These are phyloP conservation scores for Scomberomorus guttatus DNA, from an alignment of 2,797 vertebrate species.

Conservation along the genomic window DNA sequence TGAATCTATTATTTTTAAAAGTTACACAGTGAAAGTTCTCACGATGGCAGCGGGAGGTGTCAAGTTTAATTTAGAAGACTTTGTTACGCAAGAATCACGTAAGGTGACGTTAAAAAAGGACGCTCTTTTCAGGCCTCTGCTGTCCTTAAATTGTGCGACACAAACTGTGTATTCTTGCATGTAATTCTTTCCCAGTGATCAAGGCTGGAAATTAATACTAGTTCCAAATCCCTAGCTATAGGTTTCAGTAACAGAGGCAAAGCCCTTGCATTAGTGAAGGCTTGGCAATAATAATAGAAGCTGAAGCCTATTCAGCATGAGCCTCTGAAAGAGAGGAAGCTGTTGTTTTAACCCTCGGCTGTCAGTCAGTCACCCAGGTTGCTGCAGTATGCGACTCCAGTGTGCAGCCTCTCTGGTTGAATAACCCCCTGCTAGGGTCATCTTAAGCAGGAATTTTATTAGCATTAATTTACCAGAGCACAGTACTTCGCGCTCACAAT, in stretches of 20 bases:
- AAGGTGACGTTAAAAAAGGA: background rate
- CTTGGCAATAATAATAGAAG: slow-evolving; percentile 45
- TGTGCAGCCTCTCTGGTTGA: slow-evolving; percentile 61
- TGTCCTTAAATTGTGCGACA: background rate
- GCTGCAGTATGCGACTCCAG: slow-evolving; percentile 45
- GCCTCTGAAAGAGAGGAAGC: slow-evolving; percentile 65
- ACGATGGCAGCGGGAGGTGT: slow-evolving; percentile 6
- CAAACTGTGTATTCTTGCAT: background rate
- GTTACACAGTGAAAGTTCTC: slow-evolving; percentile 12
- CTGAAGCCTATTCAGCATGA: slow-evolving; percentile 39
- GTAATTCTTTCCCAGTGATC: background rate
- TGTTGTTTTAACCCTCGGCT: slow-evolving; percentile 71
- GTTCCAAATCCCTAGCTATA: slow-evolving; percentile 8
- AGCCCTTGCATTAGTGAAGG: slow-evolving; percentile 17
- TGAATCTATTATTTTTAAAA: slow-evolving; percentile 39
- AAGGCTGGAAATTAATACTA: background rate
- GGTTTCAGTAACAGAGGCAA: slow-evolving; percentile 36
- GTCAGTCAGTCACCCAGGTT: slow-evolving; percentile 59
- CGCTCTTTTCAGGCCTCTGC: accelerated
- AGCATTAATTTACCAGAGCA: slow-evolving; percentile 66
- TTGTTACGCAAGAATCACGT: background rate
- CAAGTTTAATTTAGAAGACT: slow-evolving; percentile 22
- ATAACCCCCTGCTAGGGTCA: slow-evolving; percentile 68
- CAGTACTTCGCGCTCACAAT: slow-evolving; percentile 18
- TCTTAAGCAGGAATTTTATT: slow-evolving; percentile 72